Conservation (phyloP, 2,797 vertebrate species). For the Mormyrops attenuatus region DNA sequence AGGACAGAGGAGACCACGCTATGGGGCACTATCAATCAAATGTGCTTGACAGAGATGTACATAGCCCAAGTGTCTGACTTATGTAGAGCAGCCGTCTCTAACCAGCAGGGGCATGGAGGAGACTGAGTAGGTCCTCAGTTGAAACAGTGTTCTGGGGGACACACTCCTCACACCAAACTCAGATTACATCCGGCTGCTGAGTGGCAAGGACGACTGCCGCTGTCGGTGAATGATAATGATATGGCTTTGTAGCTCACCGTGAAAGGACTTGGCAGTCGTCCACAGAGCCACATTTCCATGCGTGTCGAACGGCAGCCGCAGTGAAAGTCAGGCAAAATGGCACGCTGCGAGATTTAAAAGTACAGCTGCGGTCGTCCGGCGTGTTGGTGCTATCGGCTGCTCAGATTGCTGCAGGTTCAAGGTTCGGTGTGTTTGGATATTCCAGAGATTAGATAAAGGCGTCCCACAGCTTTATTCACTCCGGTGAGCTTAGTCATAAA, state of each 20-base stretch:
- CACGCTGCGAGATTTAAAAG: not conserved
- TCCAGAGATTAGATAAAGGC: conserved; percentile 32
- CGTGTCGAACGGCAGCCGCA: conserved; percentile 12
- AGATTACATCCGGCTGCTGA: not conserved
- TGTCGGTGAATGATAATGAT: conserved; percentile 29
- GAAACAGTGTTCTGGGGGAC: not conserved
- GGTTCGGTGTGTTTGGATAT: conserved; percentile 28
- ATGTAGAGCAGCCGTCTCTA: not conserved
- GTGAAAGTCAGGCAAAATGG: conserved; percentile 11
- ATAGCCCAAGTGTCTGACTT: not conserved
- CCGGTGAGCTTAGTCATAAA: conserved; percentile 9
- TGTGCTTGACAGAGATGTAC: not conserved
- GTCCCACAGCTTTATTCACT: not conserved
- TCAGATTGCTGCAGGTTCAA: conserved; percentile 27
- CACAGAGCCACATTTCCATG: conserved; percentile 27
- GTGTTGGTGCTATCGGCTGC: conserved; percentile 1
- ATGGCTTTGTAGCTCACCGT: not conserved
- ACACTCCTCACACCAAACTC: not conserved
- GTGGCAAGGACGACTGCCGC: conserved; percentile 19
- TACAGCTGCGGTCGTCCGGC: not conserved
- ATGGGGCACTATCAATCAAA: not conserved
- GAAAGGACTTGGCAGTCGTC: conserved; percentile 21
- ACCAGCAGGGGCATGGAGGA: not conserved
- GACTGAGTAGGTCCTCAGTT: not conserved
- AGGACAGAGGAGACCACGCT: not conserved